A percentile compares a stretch with the other conserved stretches of the same genome.
These are phyloP conservation scores for Lamproptera curius DNA, from an alignment of 2,888 invertebrate species.

Conservation along the genomic window DNA sequence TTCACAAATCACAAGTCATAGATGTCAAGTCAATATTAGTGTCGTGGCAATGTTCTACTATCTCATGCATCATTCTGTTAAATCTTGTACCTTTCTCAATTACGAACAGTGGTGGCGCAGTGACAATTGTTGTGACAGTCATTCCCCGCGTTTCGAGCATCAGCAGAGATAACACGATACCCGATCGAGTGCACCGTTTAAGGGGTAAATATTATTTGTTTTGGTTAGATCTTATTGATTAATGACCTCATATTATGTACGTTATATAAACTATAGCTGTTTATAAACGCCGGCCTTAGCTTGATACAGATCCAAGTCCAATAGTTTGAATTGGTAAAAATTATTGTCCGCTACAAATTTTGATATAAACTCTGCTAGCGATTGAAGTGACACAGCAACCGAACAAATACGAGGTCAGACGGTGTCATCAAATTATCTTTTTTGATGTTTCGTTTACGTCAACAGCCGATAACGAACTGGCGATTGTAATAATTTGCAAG, in stretches of 20 bases:
- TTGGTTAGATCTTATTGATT: constrained; percentile 17
- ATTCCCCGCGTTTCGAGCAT: constrained; percentile 67
- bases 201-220: constrained; percentile 67
- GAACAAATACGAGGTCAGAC: constrained; percentile 17
- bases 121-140: constrained; percentile 72
- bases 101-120: constrained; percentile 74
- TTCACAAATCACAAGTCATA: constrained; percentile 59
- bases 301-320: too few species aligned
- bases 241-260: constrained; percentile 9
- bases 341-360: not conserved
- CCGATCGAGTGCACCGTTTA: constrained; percentile 50
- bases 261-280: constrained; percentile 9
- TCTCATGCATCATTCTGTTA: constrained; percentile 61
- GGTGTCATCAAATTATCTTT: constrained; percentile 36
- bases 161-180: constrained; percentile 65
- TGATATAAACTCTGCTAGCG: not conserved
- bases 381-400: not conserved
- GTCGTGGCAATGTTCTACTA: constrained; percentile 74
- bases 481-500: constrained; percentile 33
- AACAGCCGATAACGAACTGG: constrained; percentile 35
- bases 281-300: constrained; percentile 13
- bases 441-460: constrained; percentile 45
- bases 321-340: too few species aligned
- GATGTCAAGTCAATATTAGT: constrained; percentile 63
- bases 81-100: constrained; percentile 51